Evolutionary conservation across 2,113 vertebrate genomes (phyloP).

Genomic region (Microcebus griseorufus): DNA sequence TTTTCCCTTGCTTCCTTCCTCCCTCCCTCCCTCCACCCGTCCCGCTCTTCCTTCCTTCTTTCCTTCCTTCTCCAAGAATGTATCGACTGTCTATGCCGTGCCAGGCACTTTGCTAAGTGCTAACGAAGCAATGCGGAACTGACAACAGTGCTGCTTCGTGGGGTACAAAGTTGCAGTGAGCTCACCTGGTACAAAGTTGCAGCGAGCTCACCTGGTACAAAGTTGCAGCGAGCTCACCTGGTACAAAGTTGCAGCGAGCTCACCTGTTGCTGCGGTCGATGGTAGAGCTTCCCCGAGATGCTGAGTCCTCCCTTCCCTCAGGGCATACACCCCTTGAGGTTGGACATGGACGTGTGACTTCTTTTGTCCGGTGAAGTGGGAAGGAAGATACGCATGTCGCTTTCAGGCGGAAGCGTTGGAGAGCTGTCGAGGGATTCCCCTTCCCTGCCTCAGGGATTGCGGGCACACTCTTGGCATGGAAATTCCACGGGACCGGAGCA

Average conservation of each 20-base stretch:
- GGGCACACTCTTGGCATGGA: neutral
- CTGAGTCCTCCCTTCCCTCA: neutral
- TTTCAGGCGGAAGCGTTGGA: neutral
- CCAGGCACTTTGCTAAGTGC: neutral
- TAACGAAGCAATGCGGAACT: fast-evolving
- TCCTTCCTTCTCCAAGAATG: neutral
- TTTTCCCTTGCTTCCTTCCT: neutral
- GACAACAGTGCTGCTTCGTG: fast-evolving
- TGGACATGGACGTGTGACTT: fast-evolving
- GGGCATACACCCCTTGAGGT: neutral
- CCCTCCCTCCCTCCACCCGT: neutral
- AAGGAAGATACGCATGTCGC: neutral
- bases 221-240: too few relatives aligned
- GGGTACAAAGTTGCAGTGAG: neutral
- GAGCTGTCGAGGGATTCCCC: neutral
- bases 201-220: too few relatives aligned
- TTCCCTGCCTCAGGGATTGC: fast-evolving
- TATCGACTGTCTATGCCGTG: neutral
- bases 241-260: too few relatives aligned
- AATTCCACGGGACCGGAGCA: neutral
- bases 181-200: too few relatives aligned
- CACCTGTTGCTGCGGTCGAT: fast-evolving
- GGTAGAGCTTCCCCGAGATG: neutral
- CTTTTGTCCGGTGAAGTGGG: neutral
- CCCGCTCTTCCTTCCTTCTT: too few relatives aligned